These are phyloP conservation scores for Resseliella maxima DNA, from an alignment of 2,888 invertebrate species.

Conservation along the genomic window DNA sequence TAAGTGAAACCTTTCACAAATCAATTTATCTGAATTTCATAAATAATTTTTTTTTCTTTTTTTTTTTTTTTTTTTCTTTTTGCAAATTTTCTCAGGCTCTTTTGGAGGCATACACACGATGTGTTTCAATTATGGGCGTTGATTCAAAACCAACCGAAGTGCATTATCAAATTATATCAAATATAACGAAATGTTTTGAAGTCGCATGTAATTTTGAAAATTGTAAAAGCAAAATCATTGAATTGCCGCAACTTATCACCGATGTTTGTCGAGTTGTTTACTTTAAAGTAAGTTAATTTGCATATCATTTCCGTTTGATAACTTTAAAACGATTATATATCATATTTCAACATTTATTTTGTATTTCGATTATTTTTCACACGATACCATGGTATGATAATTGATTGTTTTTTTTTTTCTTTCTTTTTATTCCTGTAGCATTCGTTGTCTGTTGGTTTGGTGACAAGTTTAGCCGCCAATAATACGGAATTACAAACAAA, in stretches of 20 bases:
- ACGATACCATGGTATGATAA: too few species aligned
- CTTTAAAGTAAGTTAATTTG: constrained; percentile 74
- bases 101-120: constrained; percentile 91
- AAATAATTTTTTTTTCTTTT: background rate
- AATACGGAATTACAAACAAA: constrained; percentile 83
- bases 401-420: background rate
- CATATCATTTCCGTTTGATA: background rate
- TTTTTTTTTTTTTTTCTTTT: background rate
- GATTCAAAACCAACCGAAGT: constrained; percentile 83
- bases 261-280: constrained; percentile 88
- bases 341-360: background rate
- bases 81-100: constrained; percentile 70
- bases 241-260: constrained; percentile 85
- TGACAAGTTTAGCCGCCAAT: constrained; percentile 88
- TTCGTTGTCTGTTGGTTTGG: constrained; percentile 90
- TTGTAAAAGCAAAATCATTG: constrained; percentile 88
- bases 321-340: background rate
- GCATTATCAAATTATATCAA: constrained; percentile 89
- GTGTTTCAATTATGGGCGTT: constrained; percentile 88
- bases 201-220: constrained; percentile 94
- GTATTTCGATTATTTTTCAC: too few species aligned
- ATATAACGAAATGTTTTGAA: constrained; percentile 92
- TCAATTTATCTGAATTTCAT: background rate
- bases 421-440: constrained; percentile 69
- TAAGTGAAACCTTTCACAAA: background rate